Conservation (phyloP, 2,113 vertebrate species). For the Phoxinus phoxinus region DNA sequence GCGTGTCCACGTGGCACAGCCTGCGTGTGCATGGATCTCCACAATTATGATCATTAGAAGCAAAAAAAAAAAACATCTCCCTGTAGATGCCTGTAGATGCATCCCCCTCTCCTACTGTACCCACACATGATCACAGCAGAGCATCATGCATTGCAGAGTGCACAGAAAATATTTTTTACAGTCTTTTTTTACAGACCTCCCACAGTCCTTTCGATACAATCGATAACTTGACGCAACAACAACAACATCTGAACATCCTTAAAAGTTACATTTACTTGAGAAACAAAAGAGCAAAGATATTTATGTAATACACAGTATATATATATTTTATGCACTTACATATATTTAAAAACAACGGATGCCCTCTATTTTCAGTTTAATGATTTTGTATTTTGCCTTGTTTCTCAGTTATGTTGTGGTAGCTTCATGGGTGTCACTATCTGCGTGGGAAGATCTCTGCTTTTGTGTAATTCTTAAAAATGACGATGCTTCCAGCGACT, state of each 20-base stretch:
- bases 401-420: not conserved
- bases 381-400: not conserved
- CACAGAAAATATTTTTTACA: not conserved
- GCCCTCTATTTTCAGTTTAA: not conserved
- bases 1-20: not conserved
- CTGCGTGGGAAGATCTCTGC: not conserved
- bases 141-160: not conserved
- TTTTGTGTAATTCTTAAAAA: slow-evolving; percentile 18
- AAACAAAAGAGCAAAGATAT: not conserved
- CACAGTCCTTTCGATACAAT: not conserved
- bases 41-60: slow-evolving; percentile 34
- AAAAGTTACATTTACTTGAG: not conserved
- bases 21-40: slow-evolving; percentile 1
- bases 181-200: not conserved
- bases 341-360: too few relatives aligned
- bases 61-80: not conserved
- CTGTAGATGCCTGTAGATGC: slow-evolving; percentile 9
- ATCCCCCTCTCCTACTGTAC: slow-evolving; percentile 29
- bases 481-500: not conserved
- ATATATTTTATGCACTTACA: too few relatives aligned
- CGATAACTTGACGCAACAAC: not conserved
- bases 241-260: not conserved
- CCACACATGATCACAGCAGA: slow-evolving; percentile 15
- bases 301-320: too few relatives aligned
- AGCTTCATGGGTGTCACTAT: slow-evolving; percentile 6